A percentile compares a stretch with the other conserved stretches of the same genome.
Evolutionary conservation across 1,140 invertebrate genomes (phyloP).

Genomic region (Harpegnathos saltator): DNA sequence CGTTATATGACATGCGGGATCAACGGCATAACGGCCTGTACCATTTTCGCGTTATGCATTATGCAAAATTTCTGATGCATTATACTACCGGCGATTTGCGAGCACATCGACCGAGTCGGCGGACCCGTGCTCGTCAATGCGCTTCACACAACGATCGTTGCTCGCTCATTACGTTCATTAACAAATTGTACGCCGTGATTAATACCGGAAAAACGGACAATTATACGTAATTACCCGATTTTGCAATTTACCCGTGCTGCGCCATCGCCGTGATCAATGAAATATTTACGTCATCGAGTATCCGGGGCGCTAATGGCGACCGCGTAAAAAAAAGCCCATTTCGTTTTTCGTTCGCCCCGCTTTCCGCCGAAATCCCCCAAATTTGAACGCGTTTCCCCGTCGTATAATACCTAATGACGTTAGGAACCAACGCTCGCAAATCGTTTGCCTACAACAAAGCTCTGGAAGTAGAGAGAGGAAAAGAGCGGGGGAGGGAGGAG

Average conservation of each 20-base stretch:
- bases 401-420: slow-evolving; percentile 62
- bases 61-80: slow-evolving; percentile 47
- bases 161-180: slow-evolving; percentile 49
- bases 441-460: slow-evolving; percentile 68
- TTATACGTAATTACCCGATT: not conserved
- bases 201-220: slow-evolving; percentile 53
- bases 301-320: not conserved
- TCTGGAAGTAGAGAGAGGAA: too few relatives aligned
- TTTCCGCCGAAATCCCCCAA: not conserved
- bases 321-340: not conserved
- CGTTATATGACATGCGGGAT: slow-evolving; percentile 36
- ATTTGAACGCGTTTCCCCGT: slow-evolving; percentile 4
- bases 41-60: slow-evolving; percentile 57
- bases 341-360: not conserved
- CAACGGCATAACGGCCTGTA: slow-evolving; percentile 28
- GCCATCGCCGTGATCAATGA: not conserved
- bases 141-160: not conserved
- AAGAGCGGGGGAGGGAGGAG: too few relatives aligned
- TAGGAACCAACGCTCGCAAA: slow-evolving; percentile 56
- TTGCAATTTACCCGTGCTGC: slow-evolving; percentile 16
- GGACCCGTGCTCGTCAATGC: slow-evolving; percentile 1
- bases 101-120: slow-evolving; percentile 11
- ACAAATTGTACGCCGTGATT: slow-evolving; percentile 22
- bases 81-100: slow-evolving; percentile 29
- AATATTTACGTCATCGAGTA: slow-evolving; percentile 11